Evolutionary conservation across 2,113 vertebrate genomes (phyloP).

Genomic region (Hypomesus transpacificus): DNA sequence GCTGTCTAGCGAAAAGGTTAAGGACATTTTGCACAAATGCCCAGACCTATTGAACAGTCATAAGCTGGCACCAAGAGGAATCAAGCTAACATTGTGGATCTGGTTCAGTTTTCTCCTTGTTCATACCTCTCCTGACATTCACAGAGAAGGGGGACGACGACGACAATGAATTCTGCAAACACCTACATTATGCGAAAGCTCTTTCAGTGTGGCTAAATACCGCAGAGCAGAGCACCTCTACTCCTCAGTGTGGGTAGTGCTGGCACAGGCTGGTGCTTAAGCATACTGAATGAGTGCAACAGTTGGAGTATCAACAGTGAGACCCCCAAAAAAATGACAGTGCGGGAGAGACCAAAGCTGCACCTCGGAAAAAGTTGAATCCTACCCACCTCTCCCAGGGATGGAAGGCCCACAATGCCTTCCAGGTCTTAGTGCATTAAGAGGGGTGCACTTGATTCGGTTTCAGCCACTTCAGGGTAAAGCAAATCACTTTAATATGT

Average conservation of each 20-base stretch:
- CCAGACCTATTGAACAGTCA: conserved; percentile 48
- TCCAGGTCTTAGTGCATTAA: conserved; percentile 67
- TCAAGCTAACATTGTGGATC: conserved; percentile 47
- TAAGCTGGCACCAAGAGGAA: conserved; percentile 54
- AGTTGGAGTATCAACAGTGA: conserved; percentile 61
- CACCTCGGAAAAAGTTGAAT: conserved; percentile 63
- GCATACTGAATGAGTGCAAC: conserved; percentile 68
- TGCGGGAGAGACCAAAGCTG: conserved; percentile 50
- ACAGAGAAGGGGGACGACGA: conserved; percentile 35
- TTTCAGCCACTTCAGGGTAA: conserved; percentile 77
- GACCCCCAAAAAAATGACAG: conserved; percentile 51
- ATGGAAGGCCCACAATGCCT: conserved; percentile 71
- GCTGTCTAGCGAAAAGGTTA: conserved; percentile 70
- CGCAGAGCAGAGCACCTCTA: conserved; percentile 70
- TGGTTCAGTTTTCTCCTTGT: conserved; percentile 60
- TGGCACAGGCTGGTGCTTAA: conserved; percentile 61
- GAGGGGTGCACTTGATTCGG: conserved; percentile 69
- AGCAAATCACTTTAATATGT: conserved; percentile 83
- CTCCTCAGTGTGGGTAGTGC: conserved; percentile 71
- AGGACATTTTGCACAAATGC: conserved; percentile 55
- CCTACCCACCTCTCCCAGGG: conserved; percentile 66
- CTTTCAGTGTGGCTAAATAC: conserved; percentile 69
- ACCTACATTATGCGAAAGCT: conserved; percentile 71
- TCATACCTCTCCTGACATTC: conserved; percentile 65
- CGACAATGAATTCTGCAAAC: conserved; percentile 67